phyloP scores from a whole-genome alignment of 1,140 invertebrate species.

The Stegodyphus dumicola region DNA sequence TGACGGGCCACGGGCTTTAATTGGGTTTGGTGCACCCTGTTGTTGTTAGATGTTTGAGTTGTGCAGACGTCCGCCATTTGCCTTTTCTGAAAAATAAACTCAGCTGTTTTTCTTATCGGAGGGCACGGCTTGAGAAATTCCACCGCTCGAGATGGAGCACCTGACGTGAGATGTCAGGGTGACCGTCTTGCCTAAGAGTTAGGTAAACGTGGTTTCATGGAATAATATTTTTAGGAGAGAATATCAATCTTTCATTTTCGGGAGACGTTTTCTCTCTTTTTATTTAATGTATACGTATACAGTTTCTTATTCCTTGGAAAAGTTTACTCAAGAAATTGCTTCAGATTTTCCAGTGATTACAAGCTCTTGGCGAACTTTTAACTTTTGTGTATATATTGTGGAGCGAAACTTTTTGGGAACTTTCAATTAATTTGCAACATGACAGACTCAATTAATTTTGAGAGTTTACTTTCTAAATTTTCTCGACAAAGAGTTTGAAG shows the following conservation, averaged over 20 bases:
- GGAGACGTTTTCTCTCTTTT: not conserved
- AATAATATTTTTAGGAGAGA: not conserved
- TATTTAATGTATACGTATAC: not conserved
- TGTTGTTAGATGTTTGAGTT: constrained; percentile 33
- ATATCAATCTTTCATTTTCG: not conserved
- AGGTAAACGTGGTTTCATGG: not conserved
- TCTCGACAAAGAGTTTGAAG: too few relatives aligned
- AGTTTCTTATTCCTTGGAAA: not conserved
- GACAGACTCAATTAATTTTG: too few relatives aligned
- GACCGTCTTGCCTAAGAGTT: not conserved
- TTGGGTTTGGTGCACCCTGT: constrained; percentile 18
- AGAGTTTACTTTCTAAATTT: too few relatives aligned
- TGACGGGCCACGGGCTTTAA: constrained; percentile 27
- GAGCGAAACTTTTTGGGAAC: too few relatives aligned
- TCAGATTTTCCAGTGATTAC: not conserved
- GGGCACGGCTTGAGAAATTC: not conserved
- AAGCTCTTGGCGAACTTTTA: too few relatives aligned
- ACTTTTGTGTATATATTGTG: too few relatives aligned
- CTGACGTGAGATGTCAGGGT: not conserved
- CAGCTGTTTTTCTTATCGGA: not conserved
- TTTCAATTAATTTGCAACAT: too few relatives aligned
- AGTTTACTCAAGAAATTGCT: not conserved
- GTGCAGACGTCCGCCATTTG: constrained; percentile 6
- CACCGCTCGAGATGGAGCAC: not conserved
- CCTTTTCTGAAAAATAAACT: constrained; percentile 44